Evolutionary conservation across 2,888 invertebrate genomes (phyloP).

Genomic region (Drosophila aldrichi): DNA sequence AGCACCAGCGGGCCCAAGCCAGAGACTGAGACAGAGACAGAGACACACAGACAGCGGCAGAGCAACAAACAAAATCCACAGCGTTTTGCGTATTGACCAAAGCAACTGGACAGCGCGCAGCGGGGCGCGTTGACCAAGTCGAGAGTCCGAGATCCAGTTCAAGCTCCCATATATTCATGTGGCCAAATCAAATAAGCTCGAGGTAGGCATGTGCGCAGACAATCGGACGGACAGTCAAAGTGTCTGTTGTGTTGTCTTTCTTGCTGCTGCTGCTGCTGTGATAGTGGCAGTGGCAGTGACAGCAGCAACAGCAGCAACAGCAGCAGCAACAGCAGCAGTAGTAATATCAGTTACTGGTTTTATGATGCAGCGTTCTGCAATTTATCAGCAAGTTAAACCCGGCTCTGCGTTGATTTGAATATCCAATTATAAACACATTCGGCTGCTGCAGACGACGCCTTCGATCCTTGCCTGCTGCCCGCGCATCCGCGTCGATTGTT

Average conservation of each 20-base stretch:
- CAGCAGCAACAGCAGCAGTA: constrained; percentile 6
- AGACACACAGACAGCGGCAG: constrained; percentile 5
- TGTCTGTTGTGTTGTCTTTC: constrained; percentile 9
- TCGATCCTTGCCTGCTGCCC: constrained; percentile 1
- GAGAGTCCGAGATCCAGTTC: constrained; percentile 6
- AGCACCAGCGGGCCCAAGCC: constrained; percentile 6
- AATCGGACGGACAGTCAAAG: constrained; percentile 8
- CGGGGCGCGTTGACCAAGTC: constrained; percentile 27
- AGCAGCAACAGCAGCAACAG: constrained; percentile 4
- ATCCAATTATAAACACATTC: constrained; percentile 81
- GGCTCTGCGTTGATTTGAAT: constrained; percentile 73
- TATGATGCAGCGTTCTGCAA: constrained; percentile 52
- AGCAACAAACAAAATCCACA: constrained; percentile 43
- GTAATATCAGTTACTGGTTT: constrained; percentile 27
- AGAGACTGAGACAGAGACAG: neutral
- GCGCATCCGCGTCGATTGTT: neutral
- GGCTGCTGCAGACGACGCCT: constrained; percentile 17
- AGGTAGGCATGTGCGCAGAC: constrained; percentile 23
- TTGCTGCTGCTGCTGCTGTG: constrained; percentile 3
- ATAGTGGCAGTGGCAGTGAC: constrained; percentile 3
- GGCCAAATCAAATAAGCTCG: constrained; percentile 78
- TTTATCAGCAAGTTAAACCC: constrained; percentile 55
- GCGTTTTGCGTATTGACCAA: constrained; percentile 52
- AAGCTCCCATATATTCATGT: constrained; percentile 48
- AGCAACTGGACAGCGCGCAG: constrained; percentile 41